phyloP scores from a whole-genome alignment of 2,797 vertebrate species.

The Onychomys arenicola region DNA sequence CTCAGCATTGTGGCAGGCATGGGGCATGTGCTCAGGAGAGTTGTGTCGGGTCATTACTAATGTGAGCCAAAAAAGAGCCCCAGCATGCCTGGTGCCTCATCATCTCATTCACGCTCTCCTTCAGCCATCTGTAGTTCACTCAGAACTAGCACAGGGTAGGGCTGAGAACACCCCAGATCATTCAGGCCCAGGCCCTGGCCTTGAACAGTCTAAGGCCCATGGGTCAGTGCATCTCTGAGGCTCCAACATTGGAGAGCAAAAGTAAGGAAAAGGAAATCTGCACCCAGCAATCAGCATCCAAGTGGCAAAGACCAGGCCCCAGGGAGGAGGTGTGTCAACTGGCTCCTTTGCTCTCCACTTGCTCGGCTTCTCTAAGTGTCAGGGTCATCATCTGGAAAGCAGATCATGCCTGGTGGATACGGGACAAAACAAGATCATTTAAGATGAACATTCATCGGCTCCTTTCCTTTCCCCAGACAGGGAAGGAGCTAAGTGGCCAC shows the following conservation, averaged over 20 bases:
- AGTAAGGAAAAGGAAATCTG: neutral
- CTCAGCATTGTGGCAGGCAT: neutral
- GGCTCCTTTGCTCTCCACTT: neutral
- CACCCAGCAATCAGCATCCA: neutral
- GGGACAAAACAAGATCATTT: neutral
- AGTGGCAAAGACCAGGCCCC: neutral
- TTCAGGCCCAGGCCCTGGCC: neutral
- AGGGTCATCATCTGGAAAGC: neutral
- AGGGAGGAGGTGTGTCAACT: neutral
- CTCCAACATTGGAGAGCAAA: neutral
- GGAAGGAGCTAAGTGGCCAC: neutral
- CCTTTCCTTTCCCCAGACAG: neutral
- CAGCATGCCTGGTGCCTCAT: neutral
- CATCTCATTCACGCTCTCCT: neutral
- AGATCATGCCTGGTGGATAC: neutral
- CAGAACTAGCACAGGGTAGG: neutral
- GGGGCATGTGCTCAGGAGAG: neutral
- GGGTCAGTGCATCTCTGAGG: neutral
- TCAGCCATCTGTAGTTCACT: neutral
- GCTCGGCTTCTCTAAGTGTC: neutral
- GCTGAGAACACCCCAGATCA: neutral
- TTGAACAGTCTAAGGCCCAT: neutral
- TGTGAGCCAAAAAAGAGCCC: neutral
- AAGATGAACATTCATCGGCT: accelerated
- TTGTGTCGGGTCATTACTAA: neutral